Evolutionary conservation across 2,113 vertebrate species (phyloP), one percentile per base, ranked within the genome.

Genomic region (Potamarius usumacintae): DNA sequence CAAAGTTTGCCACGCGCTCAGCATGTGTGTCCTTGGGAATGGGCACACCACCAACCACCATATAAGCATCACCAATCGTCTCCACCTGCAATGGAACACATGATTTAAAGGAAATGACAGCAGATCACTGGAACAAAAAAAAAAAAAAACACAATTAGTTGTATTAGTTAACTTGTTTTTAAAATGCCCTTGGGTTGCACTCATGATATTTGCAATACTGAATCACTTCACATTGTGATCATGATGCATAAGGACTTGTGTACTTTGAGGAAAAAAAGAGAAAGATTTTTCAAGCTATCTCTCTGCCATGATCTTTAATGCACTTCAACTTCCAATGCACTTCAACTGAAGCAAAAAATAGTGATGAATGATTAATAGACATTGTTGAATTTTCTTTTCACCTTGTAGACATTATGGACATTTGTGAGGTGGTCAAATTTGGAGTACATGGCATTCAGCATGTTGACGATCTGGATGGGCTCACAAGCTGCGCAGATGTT

Each of bases 391-490:
- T 55, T 48, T 84, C n/a, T 17, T 65, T 48, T 77, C n/a, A 95
- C 94, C 94, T 97, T 96, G 89, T 95, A 96, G 84, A 96, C 92
- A 8, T 91, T 83, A 0, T 95, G 95, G 62, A 96, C 62, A 9
- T 58, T 95, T 65, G 94, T 95, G 81, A 96, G 91, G 9, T 80
- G 90, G 92, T 96, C 95, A 81, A 96, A 96, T 89, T 85, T 96
- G 71, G 95, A 97, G 92, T 95, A 96, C 93, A 95, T 94, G 86
- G 90, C 93, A 88, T 96, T 96, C n/a, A 96, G 93, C 94, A 94
- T 96, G 86, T 94, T 94, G 69, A 96, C 95, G 0, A 91, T 95
- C 42, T 95, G 92, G 83, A 96, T 95, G 82, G 95, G 95, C 87
- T 97, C 93, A 42, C 94, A 96, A 86, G 91, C 94, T 14, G 95